Evolutionary conservation across 2,888 invertebrate species (phyloP), one percentile per base, ranked within the genome.

Genomic region (Amorpha juglandis): DNA sequence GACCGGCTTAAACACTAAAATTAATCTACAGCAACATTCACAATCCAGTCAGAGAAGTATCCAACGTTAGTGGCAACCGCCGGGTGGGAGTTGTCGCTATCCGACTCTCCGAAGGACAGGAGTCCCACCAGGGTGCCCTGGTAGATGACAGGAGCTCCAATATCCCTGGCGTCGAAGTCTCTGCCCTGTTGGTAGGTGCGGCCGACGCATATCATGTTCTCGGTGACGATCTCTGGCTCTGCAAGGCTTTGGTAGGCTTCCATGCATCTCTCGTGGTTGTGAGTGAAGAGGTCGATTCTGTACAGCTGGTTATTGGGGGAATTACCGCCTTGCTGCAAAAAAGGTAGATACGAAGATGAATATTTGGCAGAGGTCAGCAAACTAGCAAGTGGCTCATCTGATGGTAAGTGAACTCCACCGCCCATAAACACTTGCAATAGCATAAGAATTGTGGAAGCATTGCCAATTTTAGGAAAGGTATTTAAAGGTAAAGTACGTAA

Each of bases 31-130:
- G 78, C 80, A 3, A 45, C 65, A 0, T 6, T 14, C 3, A 76
- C 51, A 45, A 89, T 84, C 88, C 89, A 89, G 21, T 78, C 12
- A 1, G 81, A 78, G 71, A 81, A 84, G 0, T 79, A 64, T 0
- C 78, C 70, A 62, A 94, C 88, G 16, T 85, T 82, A n/a, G 91
- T 86, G 73, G 87, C 91, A 71, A 94, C 88, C 47, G 91, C 91
- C 0, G 94, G 94, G 75, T 82, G 89, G 55, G 74, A 70, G 12
- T 78, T 82, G 68, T 85, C 78, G 6, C 86, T 90, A 70, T 94
- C 94, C 4, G 89, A 89, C 53, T 79, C 77, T 68, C 93, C 94
- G 88, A 91, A 94, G 47, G 94, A 93, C 48, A 90, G 83, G 68
- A 94, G 70, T 33, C 92, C 93, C 67, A 93, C 82, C 64, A 91